Conservation (phyloP, 2,888 invertebrate genomes). For the Drosophila borborema region DNA sequence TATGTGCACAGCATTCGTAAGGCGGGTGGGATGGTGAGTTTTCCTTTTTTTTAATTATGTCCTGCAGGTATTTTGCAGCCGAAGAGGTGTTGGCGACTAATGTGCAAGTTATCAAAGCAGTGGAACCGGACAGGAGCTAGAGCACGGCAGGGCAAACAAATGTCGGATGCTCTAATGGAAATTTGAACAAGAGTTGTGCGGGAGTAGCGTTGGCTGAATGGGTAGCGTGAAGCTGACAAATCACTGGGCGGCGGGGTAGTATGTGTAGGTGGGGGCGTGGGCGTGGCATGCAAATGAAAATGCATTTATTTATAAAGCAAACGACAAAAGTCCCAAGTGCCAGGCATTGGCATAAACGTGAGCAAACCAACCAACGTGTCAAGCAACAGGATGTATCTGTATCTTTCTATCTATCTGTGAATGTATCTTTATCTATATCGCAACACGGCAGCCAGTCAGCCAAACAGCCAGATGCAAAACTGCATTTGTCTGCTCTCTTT, state of each 20-base stretch:
- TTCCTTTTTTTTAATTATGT: conserved; percentile 74
- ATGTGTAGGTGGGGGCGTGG: conserved; percentile 19
- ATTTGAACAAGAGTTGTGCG: conserved; percentile 41
- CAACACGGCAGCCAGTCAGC: conserved; percentile 39
- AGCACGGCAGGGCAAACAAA: conserved; percentile 41
- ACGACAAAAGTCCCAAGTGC: conserved; percentile 67
- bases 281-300: conserved; percentile 69
- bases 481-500: conserved; percentile 57
- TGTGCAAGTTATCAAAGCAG: conserved; percentile 63
- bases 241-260: conserved; percentile 35
- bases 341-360: conserved; percentile 23
- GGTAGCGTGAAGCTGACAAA: conserved; percentile 62
- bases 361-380: conserved; percentile 39
- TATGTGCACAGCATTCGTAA: conserved; percentile 16
- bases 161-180: conserved; percentile 55
- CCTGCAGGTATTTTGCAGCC: conserved; percentile 67
- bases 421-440: conserved; percentile 64
- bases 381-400: conserved; percentile 67
- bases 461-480: conserved; percentile 58
- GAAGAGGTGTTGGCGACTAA: conserved; percentile 60
- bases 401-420: conserved; percentile 49
- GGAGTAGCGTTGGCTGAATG: background rate
- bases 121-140: conserved; percentile 3
- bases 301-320: conserved; percentile 74
- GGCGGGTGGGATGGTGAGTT: conserved; percentile 53